Evolutionary conservation across 2,797 vertebrate genomes (phyloP).

Genomic region (Lepilemur ruficaudatus): DNA sequence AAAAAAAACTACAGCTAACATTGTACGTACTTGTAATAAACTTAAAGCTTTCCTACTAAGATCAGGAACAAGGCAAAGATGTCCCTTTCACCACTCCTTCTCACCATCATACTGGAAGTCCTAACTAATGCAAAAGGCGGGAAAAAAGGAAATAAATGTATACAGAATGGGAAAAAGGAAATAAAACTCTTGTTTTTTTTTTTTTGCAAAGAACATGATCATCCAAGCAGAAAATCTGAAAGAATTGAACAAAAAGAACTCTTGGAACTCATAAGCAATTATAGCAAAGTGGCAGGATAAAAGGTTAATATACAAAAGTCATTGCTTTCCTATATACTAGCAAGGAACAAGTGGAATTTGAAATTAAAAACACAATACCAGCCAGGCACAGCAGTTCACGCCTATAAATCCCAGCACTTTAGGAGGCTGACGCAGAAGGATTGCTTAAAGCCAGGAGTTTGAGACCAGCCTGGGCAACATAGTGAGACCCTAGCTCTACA

Average conservation of each 20-base stretch:
- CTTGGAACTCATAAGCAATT: not conserved
- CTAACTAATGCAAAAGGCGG: not conserved
- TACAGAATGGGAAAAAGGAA: not conserved
- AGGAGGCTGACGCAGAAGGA: too few relatives aligned
- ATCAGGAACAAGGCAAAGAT: not conserved
- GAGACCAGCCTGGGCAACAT: too few relatives aligned
- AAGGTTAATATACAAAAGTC: not conserved
- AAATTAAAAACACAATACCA: not conserved
- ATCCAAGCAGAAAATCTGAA: not conserved
- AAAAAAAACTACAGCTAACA: too few relatives aligned
- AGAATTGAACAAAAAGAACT: not conserved
- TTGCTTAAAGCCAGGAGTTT: too few relatives aligned
- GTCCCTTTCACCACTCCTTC: not conserved
- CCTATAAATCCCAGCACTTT: too few relatives aligned
- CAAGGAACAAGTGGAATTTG: not conserved
- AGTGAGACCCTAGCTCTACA: too few relatives aligned
- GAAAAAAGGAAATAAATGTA: not conserved
- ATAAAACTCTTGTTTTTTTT: not conserved
- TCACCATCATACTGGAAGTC: not conserved
- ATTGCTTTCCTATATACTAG: not conserved
- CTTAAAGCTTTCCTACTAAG: too few relatives aligned
- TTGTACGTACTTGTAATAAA: too few relatives aligned
- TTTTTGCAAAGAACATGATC: too few relatives aligned
- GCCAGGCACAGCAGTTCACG: too few relatives aligned
- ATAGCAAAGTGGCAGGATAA: not conserved